Evolutionary conservation across 2,888 invertebrate species (phyloP).

Genomic region (Pachycephus smyrnensis): DNA sequence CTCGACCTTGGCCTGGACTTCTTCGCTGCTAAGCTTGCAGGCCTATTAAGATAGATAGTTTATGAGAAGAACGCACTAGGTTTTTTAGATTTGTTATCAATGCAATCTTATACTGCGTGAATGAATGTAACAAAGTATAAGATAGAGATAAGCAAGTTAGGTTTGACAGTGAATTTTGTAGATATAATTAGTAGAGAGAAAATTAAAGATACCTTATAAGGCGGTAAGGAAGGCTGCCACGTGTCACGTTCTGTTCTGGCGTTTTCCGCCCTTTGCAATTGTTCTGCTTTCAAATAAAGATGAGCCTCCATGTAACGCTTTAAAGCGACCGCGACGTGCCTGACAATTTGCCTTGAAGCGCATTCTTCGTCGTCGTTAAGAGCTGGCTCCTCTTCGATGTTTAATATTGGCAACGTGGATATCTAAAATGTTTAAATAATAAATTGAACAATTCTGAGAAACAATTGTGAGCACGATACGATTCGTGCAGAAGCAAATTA

Average conservation of each 20-base stretch:
- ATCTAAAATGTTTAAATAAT: constrained; percentile 68
- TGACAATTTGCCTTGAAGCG: constrained; percentile 88
- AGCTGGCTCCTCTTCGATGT: constrained; percentile 73
- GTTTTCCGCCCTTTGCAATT: constrained; percentile 73
- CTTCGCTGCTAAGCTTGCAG: constrained; percentile 76
- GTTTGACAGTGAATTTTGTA: not conserved
- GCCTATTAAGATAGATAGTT: constrained; percentile 53
- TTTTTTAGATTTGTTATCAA: not conserved
- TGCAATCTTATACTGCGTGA: not conserved
- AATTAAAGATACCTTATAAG: constrained; percentile 65
- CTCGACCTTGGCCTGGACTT: constrained; percentile 88
- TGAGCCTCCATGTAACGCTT: constrained; percentile 94
- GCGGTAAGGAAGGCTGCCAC: constrained; percentile 63
- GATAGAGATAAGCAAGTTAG: not conserved
- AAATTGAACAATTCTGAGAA: constrained; percentile 4
- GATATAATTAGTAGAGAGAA: not conserved
- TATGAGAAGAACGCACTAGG: not conserved
- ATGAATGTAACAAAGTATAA: too few relatives aligned
- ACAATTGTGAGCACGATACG: constrained; percentile 14
- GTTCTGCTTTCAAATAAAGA: constrained; percentile 82
- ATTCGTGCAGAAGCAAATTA: constrained; percentile 50
- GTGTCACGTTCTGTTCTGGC: constrained; percentile 60
- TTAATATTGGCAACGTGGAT: constrained; percentile 86
- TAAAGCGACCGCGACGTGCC: constrained; percentile 91
- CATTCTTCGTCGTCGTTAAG: constrained; percentile 90